Evolutionary conservation across 2,888 invertebrate genomes (phyloP).

Genomic region (Byasa hedistus): DNA sequence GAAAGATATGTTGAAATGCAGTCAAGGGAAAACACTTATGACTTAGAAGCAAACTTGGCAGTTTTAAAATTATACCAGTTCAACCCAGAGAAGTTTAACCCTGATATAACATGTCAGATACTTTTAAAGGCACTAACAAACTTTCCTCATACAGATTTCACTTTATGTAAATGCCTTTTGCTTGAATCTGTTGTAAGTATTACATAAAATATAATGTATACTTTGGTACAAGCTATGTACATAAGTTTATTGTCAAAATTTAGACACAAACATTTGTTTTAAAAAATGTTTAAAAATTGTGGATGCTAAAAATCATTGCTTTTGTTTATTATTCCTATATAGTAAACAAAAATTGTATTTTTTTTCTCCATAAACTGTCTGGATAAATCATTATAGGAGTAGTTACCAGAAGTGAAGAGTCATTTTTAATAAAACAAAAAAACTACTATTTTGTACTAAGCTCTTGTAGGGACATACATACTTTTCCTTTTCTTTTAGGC

Average conservation of each 20-base stretch:
- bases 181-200: constrained; percentile 82
- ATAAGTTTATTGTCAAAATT: no score
- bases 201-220: neutral
- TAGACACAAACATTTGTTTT: no score
- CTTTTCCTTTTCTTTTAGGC: constrained; percentile 74
- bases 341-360: neutral
- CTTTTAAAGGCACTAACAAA: constrained; percentile 97
- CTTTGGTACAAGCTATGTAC: neutral
- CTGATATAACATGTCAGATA: constrained; percentile 92
- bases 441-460: no score
- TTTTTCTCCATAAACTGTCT: neutral
- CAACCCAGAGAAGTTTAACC: constrained; percentile 92
- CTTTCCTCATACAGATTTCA: constrained; percentile 98
- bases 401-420: no score
- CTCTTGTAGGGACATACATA: neutral
- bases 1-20: constrained; percentile 97
- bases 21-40: constrained; percentile 95
- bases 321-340: neutral
- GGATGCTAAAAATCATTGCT: neutral
- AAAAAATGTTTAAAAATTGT: no score
- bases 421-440: no score
- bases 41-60: constrained; percentile 97
- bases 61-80: constrained; percentile 98
- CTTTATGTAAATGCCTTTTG: constrained; percentile 97
- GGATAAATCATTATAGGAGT: neutral